Base-by-base conservation (phyloP, 1,140 invertebrate species). In the Helicoverpa zea region DNA sequence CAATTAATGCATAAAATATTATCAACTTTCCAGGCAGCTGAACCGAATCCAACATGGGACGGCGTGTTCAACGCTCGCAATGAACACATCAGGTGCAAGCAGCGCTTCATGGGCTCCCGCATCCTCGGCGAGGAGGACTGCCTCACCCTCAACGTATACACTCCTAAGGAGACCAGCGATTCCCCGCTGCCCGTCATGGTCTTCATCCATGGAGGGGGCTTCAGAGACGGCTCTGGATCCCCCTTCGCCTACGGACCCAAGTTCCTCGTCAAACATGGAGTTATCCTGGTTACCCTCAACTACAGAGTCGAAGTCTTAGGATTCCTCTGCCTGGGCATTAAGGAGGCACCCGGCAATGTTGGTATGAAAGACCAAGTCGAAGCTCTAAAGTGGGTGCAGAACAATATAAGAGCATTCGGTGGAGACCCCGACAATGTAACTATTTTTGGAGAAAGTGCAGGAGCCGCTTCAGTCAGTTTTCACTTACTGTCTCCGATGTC, bases 201-300 rank as follows among this genome's bases (percentile, higher is more conserved):
- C 2, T 97, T 94, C 88, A 95, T 97, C 10, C 96, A 97, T 81
- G 96, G 96, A 4, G 97, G 97, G 66, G 95, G 92, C 0, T 97
- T 96, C 88, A 95, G 95, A 11, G 79, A 87, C 12, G 96, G 96
- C 2, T 95, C 95, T 11, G 95, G 95, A 1, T 94, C 96, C 13
- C 92, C 95, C 35, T 89, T 92, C 23, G 63, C 96, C 2, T 96
- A 95, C 72, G 95, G 96, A 47, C 95, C 97, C 82, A 95, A 97
- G 84, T 96, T 96, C 86, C 88, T 97, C 2, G 83, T 97, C 12
- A 95, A 96, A 79, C 95, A 97, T 52, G 96, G 96, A 80, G 94
- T 97, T 0, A 95, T 97, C 18, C 80, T 97, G 1, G 96, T 97
- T 3, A 96, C 96, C 2, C 92, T 97, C 11, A 97, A 97, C 87